phyloP scores from a whole-genome alignment of 1,140 invertebrate species.

The Phthorimaea operculella region DNA sequence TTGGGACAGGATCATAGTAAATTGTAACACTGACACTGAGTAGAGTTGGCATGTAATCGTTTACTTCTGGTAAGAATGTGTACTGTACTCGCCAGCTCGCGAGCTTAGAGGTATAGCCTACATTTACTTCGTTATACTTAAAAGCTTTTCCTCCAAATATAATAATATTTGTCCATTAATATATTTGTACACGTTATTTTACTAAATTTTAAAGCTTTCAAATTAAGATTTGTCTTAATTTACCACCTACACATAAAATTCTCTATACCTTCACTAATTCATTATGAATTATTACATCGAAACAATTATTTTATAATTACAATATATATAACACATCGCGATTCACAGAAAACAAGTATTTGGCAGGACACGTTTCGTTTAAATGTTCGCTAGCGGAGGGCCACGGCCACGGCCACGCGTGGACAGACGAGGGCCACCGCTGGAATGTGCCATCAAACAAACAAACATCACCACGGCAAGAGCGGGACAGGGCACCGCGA shows the following conservation, averaged over 20 bases:
- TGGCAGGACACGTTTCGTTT: constrained; percentile 21
- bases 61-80: background rate
- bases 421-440: background rate
- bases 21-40: background rate
- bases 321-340: constrained; percentile 12
- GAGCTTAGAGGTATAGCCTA: constrained; percentile 14
- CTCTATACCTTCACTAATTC: constrained; percentile 21
- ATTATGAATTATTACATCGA: constrained; percentile 21
- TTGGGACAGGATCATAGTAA: background rate
- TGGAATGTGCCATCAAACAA: background rate
- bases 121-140: constrained; percentile 20
- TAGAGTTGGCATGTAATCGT: background rate
- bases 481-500: constrained; percentile 2
- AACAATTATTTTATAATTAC: constrained; percentile 10
- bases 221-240: constrained; percentile 54
- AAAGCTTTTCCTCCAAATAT: constrained; percentile 34
- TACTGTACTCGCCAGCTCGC: background rate
- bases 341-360: constrained; percentile 15
- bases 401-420: background rate
- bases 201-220: constrained; percentile 58
- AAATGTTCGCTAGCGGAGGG: constrained; percentile 8
- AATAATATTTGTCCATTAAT: constrained; percentile 20
- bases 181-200: constrained; percentile 43
- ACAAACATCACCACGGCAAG: no score
- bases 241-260: constrained; percentile 26